phyloP scores from a whole-genome alignment of 2,888 invertebrate genomes.

The Watsonalla binaria region DNA sequence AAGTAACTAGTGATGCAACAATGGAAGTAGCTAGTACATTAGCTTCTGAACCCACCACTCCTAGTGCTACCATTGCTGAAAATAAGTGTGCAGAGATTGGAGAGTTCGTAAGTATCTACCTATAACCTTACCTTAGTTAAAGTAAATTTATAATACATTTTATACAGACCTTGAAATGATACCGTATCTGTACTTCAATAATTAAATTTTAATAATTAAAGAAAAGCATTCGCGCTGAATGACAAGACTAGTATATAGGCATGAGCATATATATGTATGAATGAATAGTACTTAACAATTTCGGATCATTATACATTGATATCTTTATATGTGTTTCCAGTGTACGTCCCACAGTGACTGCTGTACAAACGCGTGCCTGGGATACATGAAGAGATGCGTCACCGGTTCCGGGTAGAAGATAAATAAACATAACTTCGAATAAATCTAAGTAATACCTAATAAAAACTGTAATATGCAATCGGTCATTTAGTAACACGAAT shows the following conservation, averaged over 20 bases:
- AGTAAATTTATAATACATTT: too few species aligned
- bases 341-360: conserved; percentile 50
- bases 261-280: too few species aligned
- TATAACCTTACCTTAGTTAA: conserved; percentile 1
- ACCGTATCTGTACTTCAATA: too few species aligned
- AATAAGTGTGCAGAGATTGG: conserved; percentile 47
- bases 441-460: too few species aligned
- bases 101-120: conserved; percentile 49
- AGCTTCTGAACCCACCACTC: background rate
- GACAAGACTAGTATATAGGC: too few species aligned
- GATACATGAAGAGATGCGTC: conserved; percentile 54
- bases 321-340: conserved; percentile 29
- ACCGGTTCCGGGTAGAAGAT: conserved; percentile 17
- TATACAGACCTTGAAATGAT: too few species aligned
- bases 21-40: conserved; percentile 10
- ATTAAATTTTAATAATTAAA: too few species aligned
- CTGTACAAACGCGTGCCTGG: conserved; percentile 49
- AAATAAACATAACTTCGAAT: too few species aligned
- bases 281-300: background rate
- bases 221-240: too few species aligned
- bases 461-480: too few species aligned
- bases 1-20: conserved; percentile 16
- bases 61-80: background rate
- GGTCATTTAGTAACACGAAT: too few species aligned
- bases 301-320: background rate